Evolutionary conservation across 1,140 invertebrate species (phyloP), one percentile per base, ranked within the genome.

Genomic region (Drosophila insularis): DNA sequence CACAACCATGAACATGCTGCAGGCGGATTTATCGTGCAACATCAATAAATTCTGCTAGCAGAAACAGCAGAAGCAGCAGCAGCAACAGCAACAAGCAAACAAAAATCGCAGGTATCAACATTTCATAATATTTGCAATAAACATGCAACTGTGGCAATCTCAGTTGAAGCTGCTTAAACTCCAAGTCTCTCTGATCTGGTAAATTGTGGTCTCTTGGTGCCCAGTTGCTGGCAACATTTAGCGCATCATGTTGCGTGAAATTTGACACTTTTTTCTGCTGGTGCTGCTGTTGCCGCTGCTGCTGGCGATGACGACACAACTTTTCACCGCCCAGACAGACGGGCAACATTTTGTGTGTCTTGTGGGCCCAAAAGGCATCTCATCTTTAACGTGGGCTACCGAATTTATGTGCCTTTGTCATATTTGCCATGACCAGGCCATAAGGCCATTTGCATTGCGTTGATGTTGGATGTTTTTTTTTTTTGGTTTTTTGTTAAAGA

Each of bases 81-180:
- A 61, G 53, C 58, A 62, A 50, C 37, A 53, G 63, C 66, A 80
- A 56, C 69, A 74, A 62, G 53, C 68, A 69, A 65, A 70, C 68
- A 78, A 70, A 81, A 86, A 75, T 78, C 72, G 80, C 75, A 84
- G 80, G 73, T 89, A 80, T 84, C 87, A 90, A 77, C 87, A 90
- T 87, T 87, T 90, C 87, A 90, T 90, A 90, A 90, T 90, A 90
- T 90, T 90, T 90, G 90, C 89, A 90, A 90, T 84, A 90, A 90
- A 87, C 87, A 90, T 89, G 89, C 87, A 90, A 90, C 87, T 90
- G 87, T 77, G 64, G 35, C 65, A 58, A 69, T 50, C 43, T 50
- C 17, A 21, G 43, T 10, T 19, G 43, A 50, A 50, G 27, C 5
- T 27, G 27, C 27, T 27, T 27, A 27, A 27, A 27, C 27, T 27